Conservation (phyloP, 2,113 vertebrate species). For the Tinamus guttatus region DNA sequence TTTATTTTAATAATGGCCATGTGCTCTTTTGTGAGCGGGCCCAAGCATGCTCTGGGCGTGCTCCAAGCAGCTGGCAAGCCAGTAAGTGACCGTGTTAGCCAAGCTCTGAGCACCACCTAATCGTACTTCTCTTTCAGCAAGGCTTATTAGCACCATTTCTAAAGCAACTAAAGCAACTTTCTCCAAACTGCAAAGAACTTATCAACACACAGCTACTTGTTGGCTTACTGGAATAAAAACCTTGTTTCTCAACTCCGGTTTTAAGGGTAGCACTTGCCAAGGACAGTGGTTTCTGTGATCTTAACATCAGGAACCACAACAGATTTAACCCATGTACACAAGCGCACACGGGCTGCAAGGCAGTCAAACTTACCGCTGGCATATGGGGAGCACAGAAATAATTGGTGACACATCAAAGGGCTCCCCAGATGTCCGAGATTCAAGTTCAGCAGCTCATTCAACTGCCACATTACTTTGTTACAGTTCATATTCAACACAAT, state of each 20-base stretch:
- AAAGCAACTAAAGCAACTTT: no score
- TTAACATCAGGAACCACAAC: not conserved
- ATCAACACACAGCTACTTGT: not conserved
- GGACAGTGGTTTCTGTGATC: not conserved
- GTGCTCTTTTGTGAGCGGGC: not conserved
- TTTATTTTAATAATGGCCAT: not conserved
- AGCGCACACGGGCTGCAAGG: not conserved
- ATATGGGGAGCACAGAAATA: not conserved
- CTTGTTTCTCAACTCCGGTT: not conserved
- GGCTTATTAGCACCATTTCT: not conserved
- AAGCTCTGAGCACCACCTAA: not conserved
- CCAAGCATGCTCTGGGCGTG: not conserved
- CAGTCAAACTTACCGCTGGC: not conserved
- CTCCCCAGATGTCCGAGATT: slow-evolving; percentile 37
- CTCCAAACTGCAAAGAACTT: not conserved
- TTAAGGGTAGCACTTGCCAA: not conserved
- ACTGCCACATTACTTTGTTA: not conserved
- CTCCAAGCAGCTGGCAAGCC: not conserved
- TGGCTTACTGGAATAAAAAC: not conserved
- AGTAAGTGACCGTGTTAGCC: not conserved
- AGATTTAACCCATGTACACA: not conserved
- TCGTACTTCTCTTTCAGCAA: not conserved
- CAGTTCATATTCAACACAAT: not conserved
- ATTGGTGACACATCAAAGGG: slow-evolving; percentile 30
- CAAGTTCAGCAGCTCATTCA: slow-evolving; percentile 22